Evolutionary conservation across 1,140 invertebrate species (phyloP).

Genomic region (Cydia strobilella): DNA sequence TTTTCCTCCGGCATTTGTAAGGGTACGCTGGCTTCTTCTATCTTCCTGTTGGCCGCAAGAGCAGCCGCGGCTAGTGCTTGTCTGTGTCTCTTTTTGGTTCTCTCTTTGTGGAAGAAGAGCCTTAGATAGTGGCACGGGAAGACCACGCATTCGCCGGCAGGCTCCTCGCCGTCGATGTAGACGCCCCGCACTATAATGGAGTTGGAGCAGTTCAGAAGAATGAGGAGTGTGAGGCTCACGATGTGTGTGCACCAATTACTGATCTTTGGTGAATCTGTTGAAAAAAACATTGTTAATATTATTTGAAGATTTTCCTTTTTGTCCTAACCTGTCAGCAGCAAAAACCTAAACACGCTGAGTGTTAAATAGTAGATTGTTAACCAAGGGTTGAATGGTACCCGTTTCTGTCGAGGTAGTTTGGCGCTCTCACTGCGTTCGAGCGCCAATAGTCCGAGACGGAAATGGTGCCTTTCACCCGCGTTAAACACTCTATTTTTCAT

Average conservation of each 20-base stretch:
- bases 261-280: conserved; percentile 83
- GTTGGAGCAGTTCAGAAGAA: conserved; percentile 91
- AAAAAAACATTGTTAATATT: conserved; percentile 19
- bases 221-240: conserved; percentile 86
- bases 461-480: too few relatives aligned
- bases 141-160: conserved; percentile 88
- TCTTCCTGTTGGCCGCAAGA: conserved; percentile 47
- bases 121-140: conserved; percentile 91
- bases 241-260: conserved; percentile 90
- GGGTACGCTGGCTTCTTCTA: conserved; percentile 65
- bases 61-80: conserved; percentile 58
- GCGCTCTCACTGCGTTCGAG: too few relatives aligned
- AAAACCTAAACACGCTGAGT: too few relatives aligned
- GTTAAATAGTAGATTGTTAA: too few relatives aligned
- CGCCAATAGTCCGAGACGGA: too few relatives aligned
- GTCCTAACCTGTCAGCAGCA: too few relatives aligned
- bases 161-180: conserved; percentile 91
- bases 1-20: conserved; percentile 69
- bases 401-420: too few relatives aligned
- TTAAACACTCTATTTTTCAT: too few relatives aligned
- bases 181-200: conserved; percentile 91
- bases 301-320: neutral
- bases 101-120: conserved; percentile 86
- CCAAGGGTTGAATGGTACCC: too few relatives aligned
- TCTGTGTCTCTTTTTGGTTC: conserved; percentile 80